Evolutionary conservation across 2,797 vertebrate genomes (phyloP).

Genomic region (Myiothlypis chrysogaster): DNA sequence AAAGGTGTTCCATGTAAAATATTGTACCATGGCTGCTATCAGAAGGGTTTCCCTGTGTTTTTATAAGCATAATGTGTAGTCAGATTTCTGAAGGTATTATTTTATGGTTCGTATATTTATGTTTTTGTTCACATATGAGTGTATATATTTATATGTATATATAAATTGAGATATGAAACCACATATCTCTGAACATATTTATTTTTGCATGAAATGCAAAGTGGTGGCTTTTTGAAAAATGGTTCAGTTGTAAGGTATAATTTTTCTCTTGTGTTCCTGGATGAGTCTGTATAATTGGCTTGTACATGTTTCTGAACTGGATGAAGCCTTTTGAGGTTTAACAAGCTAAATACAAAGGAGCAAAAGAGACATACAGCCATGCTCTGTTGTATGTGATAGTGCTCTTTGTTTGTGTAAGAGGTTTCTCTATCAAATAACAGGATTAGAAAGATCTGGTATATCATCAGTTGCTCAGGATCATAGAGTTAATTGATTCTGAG

Average conservation of each 20-base stretch:
- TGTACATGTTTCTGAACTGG: neutral
- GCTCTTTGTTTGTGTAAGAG: neutral
- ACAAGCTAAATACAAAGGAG: neutral
- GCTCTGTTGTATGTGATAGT: neutral
- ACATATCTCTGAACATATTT: neutral
- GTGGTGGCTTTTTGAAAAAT: neutral
- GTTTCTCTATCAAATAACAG: slow-evolving; percentile 3
- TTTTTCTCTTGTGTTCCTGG: neutral
- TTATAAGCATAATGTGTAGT: neutral
- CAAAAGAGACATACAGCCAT: neutral
- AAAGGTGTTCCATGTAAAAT: neutral
- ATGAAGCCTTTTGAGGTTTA: neutral
- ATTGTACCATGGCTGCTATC: neutral
- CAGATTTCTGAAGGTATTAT: neutral
- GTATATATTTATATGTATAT: neutral
- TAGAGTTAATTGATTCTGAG: slow-evolving; percentile 13
- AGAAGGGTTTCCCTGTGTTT: slow-evolving; percentile 31
- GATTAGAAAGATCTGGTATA: neutral
- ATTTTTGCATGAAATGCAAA: neutral
- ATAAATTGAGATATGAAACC: neutral
- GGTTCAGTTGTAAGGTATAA: neutral
- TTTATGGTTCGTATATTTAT: neutral
- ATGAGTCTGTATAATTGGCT: neutral
- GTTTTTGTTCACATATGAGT: neutral
- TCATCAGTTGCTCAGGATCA: neutral